These are phyloP conservation scores for Drosophila pachea DNA, from an alignment of 1,140 invertebrate species.

Conservation along the genomic window DNA sequence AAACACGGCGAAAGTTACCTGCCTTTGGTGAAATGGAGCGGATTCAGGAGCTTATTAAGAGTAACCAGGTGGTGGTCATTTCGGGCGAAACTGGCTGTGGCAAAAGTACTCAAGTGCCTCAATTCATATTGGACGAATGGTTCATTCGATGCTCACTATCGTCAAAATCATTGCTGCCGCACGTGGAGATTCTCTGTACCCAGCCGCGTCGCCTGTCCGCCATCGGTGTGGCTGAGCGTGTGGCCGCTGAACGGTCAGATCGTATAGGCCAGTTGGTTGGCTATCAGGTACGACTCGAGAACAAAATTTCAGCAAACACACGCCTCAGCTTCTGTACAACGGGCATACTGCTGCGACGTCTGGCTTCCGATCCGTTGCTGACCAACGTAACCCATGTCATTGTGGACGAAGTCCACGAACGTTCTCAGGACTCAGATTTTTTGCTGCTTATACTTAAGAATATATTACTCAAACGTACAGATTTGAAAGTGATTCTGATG, in stretches of 20 bases:
- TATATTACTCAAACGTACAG: constrained; percentile 83
- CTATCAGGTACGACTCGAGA: constrained; percentile 90
- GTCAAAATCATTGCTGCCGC: constrained; percentile 47
- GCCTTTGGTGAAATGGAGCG: constrained; percentile 84
- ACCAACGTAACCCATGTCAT: constrained; percentile 88
- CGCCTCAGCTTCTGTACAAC: constrained; percentile 93
- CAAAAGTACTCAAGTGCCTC: constrained; percentile 94
- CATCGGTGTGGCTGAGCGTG: constrained; percentile 93
- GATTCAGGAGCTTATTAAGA: constrained; percentile 83
- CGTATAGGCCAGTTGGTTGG: constrained; percentile 89
- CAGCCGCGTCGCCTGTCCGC: constrained; percentile 96
- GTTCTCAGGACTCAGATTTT: constrained; percentile 93
- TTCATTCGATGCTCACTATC: constrained; percentile 54
- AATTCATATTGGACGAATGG: constrained; percentile 93
- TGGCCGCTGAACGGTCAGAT: constrained; percentile 91
- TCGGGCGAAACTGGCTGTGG: constrained; percentile 94
- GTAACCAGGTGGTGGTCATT: constrained; percentile 87
- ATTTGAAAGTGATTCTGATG: constrained; percentile 92
- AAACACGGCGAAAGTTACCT: constrained; percentile 83
- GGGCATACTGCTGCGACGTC: constrained; percentile 90
- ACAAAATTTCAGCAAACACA: constrained; percentile 88
- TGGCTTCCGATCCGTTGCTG: constrained; percentile 87
- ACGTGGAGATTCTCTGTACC: constrained; percentile 88
- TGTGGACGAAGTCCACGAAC: constrained; percentile 95
- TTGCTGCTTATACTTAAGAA: constrained; percentile 89